phyloP scores from a whole-genome alignment of 2,113 vertebrate genomes.

The Phylloscopus trochilus region DNA sequence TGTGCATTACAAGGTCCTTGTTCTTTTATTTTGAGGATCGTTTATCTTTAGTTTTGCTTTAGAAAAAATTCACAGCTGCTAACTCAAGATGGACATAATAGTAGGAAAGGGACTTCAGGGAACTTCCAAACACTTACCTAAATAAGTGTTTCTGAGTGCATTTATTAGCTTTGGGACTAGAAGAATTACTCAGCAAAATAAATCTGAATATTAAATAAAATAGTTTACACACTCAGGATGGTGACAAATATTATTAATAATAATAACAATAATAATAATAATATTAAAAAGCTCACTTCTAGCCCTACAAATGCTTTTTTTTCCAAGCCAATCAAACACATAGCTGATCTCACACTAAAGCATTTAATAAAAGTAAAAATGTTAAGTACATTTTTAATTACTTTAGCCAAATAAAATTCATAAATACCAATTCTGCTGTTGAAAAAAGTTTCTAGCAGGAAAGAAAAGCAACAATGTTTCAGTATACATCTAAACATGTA shows the following conservation, averaged over 20 bases:
- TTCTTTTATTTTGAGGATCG: not conserved
- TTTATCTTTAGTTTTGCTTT: not conserved
- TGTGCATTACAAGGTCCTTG: not conserved
- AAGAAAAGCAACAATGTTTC: constrained; percentile 47
- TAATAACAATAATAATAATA: too few species aligned
- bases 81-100: not conserved
- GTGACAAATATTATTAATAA: too few species aligned
- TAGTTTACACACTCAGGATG: not conserved
- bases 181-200: not conserved
- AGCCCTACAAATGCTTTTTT: not conserved
- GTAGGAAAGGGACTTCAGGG: not conserved
- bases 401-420: constrained; percentile 24
- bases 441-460: constrained; percentile 41
- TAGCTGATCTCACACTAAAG: not conserved
- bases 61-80: not conserved
- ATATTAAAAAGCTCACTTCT: not conserved
- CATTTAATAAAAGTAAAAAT: constrained; percentile 6
- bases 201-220: not conserved
- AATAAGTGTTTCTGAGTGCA: not conserved
- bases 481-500: constrained; percentile 35
- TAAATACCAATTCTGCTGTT: not conserved
- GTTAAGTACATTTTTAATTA: not conserved
- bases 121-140: not conserved
- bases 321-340: not conserved
- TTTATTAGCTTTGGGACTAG: not conserved